Base-by-base conservation (phyloP, 2,888 invertebrate genomes). In the Caenorhabditis zanzibari region DNA sequence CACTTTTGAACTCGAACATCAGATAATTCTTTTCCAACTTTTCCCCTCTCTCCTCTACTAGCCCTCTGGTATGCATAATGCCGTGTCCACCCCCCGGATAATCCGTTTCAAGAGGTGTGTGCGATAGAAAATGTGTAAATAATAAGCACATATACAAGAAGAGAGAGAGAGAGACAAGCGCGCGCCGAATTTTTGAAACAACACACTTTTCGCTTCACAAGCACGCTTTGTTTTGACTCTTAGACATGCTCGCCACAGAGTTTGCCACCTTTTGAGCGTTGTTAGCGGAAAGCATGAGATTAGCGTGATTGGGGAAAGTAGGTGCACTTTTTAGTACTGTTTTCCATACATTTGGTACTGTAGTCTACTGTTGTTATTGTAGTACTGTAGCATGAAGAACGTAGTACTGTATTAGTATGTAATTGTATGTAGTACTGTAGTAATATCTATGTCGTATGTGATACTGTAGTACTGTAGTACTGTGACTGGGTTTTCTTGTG, bases 61-160 rank as follows among this genome's bases (percentile, higher is more conserved):
- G n/a, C 52, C 10, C 26, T 24, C 19, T 41, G 35, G 61, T 56
- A 56, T 74, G 75, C 66, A 75, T 75, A 75, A 66, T 75, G 24
- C 35, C 19, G 12, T n/a, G 10, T 44, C 28, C 5, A 9, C 66
- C 52, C 26, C 7, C 68, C 75, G 76, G 76, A 76, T 76, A 69
- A 76, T 68, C 68, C 76, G 76, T 76, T 76, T 76, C 76, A 69
- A 76, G 76, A 76, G 76, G 68, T 76, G 71, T 54, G 41, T 22
- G 61, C 12, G n/a, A 35, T 38, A 63, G 38, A 32, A 68, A 69
- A 76, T 69, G 76, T 76, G 76, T 76, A 76, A 76, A 76, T 76
- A 76, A 76, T 76, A 69, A 76, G 68, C 59, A 69, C 38, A 38
- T 69, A 54, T 26, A 54, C 54, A 26, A 58, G 56, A 76, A 75